Evolutionary conservation across 2,888 invertebrate genomes (phyloP), one percentile per base, ranked within the genome.

Genomic region (Sinotaia quadrata): DNA sequence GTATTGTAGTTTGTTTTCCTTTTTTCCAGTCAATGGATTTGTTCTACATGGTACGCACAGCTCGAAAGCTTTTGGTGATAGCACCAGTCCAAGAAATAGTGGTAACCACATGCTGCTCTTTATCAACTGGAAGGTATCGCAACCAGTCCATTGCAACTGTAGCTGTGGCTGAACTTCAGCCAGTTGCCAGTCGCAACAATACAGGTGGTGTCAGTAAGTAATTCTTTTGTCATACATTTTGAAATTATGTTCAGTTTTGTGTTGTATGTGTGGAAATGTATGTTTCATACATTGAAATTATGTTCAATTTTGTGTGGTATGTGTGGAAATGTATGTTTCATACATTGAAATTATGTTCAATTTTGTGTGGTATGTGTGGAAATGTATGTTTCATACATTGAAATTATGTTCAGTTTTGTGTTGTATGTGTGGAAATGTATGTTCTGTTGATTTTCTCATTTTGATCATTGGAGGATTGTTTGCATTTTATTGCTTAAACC

Each of bases 51-150:
- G 56, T 52, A 15, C 65, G 61, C 34, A 66, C 62, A 31, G 7
- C 24, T 10, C 68, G 76, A 8, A 60, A 68, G 51, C 21, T 65
- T 21, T 49, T 34, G 2, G 73, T 72, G 15, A 67, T 66, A 2
- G 56, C 61, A 7, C 41, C 67, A 10, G 68, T 71, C 0, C 52
- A 44, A 41, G 82, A 83, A 71, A 58, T 81, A 29, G 76, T 83
- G 12, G 78, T 81, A 8, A 73, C 79, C 8, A 79, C 76, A 2
- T 83, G 83, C 67, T 83, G 83, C 70, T 18, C 62, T 31, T 37
- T 51, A 41, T 49, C 29, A 33, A 62, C 49, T 51, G 51, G 68
- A 18, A 71, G 67, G 31, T 75, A 72, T 52, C 37, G 27, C 7
- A 65, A 71, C n/a, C 59, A 68, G 15, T 63, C 75, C 12, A 75